Percentiles rank a stretch among this genome's conserved stretches.
These are phyloP conservation scores for Gryllus longicercus DNA, from an alignment of 2,888 invertebrate genomes.

Conservation along the genomic window DNA sequence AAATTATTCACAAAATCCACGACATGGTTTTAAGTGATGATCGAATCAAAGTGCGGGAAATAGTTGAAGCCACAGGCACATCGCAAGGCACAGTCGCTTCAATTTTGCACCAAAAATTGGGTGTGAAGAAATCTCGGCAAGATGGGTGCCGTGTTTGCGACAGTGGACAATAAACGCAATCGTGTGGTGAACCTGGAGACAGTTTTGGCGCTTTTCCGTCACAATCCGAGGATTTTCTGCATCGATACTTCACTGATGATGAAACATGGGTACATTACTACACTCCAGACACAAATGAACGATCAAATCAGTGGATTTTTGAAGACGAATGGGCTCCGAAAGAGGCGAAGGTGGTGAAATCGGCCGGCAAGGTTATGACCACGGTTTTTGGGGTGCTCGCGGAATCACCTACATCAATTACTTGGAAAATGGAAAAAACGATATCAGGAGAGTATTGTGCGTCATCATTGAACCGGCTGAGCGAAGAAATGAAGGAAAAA, in stretches of 20 bases:
- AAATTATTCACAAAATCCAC: slow-evolving; percentile 18
- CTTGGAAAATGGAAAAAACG: slow-evolving; percentile 17
- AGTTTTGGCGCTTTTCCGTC: background rate
- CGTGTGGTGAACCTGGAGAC: background rate
- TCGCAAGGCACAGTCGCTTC: background rate
- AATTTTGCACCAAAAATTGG: background rate
- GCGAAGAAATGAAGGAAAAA: slow-evolving; percentile 19
- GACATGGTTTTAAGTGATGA: background rate
- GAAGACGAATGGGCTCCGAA: background rate
- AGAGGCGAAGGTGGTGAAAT: background rate
- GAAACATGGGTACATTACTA: background rate
- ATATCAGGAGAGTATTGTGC: background rate
- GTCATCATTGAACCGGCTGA: background rate
- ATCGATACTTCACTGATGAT: background rate
- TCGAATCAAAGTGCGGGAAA: background rate
- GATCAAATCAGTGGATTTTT: background rate
- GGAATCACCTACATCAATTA: background rate
- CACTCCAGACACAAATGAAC: background rate
- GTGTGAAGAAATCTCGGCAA: background rate
- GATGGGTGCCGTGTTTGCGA: background rate
- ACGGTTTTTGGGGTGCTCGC: background rate
- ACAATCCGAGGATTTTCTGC: background rate
- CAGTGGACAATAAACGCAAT: background rate
- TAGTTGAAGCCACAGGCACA: background rate
- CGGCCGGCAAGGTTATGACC: background rate